Evolutionary conservation across 2,888 invertebrate genomes (phyloP).

Genomic region (Augochlorella aurata): DNA sequence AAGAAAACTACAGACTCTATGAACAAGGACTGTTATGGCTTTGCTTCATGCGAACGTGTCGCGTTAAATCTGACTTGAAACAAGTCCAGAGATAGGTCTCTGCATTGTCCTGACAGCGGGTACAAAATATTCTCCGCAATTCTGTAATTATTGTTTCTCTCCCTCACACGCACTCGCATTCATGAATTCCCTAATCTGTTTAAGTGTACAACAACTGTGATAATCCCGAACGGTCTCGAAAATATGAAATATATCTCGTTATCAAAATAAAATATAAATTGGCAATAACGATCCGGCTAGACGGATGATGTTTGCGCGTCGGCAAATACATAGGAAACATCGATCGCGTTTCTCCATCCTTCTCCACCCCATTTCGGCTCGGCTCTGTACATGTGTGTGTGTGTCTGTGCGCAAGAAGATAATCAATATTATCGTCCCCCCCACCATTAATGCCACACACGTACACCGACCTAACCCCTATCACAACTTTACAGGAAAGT

Average conservation of each 20-base stretch:
- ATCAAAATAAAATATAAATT: constrained; percentile 80
- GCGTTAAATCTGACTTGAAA: too few species aligned
- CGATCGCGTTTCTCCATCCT: constrained; percentile 61
- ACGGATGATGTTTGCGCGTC: constrained; percentile 63
- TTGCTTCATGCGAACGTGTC: not conserved
- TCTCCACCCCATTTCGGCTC: constrained; percentile 32
- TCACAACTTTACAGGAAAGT: constrained; percentile 43
- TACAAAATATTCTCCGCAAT: constrained; percentile 48
- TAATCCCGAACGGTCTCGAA: constrained; percentile 64
- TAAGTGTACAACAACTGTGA: constrained; percentile 46
- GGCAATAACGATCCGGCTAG: constrained; percentile 75
- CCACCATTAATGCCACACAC: not conserved
- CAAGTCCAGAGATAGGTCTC: too few species aligned
- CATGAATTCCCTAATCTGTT: not conserved
- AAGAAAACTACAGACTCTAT: constrained; percentile 1
- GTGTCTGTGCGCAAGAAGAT: constrained; percentile 29
- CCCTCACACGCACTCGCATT: not conserved
- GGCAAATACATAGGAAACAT: constrained; percentile 73
- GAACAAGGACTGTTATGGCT: not conserved
- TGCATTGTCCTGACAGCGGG: not conserved
- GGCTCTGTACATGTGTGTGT: not conserved
- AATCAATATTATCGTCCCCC: constrained; percentile 42
- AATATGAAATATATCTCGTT: constrained; percentile 74
- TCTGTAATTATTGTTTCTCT: constrained; percentile 1
- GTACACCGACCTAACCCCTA: constrained; percentile 15